Evolutionary conservation across 2,113 vertebrate genomes (phyloP).

Genomic region (pig (Sus scrofa)): T2T-Sscrofa CM000825.6:57450001-57450500

Average conservation of each 20-base stretch:
- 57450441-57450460: not conserved
- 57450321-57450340: not conserved
- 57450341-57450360: not conserved
- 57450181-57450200: not conserved
- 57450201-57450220: not conserved
- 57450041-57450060: not conserved
- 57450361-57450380: not conserved
- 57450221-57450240: not conserved
- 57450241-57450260: not conserved
- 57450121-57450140: not conserved
- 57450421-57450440: not conserved
- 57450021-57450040: not conserved
- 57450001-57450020: not conserved
- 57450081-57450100: not conserved
- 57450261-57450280: not conserved
- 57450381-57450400: not conserved
- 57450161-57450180: not conserved
- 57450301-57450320: not conserved
- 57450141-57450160: not conserved
- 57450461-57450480: too few species aligned
- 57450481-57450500: not conserved
- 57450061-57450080: not conserved
- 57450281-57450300: not conserved
- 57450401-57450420: not conserved
- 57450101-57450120: not conserved